Conservation (phyloP, 2,888 invertebrate species). For the Thumatha senex region DNA sequence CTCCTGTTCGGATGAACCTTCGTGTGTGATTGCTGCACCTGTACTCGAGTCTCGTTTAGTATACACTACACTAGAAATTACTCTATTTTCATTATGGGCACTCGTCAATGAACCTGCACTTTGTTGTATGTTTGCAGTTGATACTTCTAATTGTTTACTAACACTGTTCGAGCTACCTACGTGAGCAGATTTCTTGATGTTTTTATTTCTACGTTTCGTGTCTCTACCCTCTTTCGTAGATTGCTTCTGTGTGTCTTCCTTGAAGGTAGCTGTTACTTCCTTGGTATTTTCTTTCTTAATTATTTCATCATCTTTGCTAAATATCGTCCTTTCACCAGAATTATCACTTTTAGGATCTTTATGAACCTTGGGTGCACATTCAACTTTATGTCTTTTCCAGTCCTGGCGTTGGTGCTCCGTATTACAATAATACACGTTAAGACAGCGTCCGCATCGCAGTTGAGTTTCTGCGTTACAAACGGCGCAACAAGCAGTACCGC, state of each 20-base stretch:
- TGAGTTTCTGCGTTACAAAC: slow-evolving; percentile 86
- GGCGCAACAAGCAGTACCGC: slow-evolving; percentile 78
- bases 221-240: slow-evolving; percentile 45
- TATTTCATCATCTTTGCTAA: slow-evolving; percentile 42
- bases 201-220: slow-evolving; percentile 58
- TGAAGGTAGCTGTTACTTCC: slow-evolving; percentile 36
- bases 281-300: slow-evolving; percentile 19
- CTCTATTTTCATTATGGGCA: slow-evolving; percentile 57
- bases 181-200: slow-evolving; percentile 51
- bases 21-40: slow-evolving; percentile 83
- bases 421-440: slow-evolving; percentile 89
- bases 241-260: slow-evolving; percentile 35
- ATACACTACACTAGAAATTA: slow-evolving; percentile 77
- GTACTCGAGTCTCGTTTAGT: slow-evolving; percentile 62
- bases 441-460: slow-evolving; percentile 89
- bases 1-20: slow-evolving; percentile 88
- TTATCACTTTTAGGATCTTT: slow-evolving; percentile 57
- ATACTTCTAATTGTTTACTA: slow-evolving; percentile 53
- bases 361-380: slow-evolving; percentile 78
- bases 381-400: slow-evolving; percentile 89
- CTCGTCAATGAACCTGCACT: slow-evolving; percentile 34
- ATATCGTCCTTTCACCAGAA: slow-evolving; percentile 49
- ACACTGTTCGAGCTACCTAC: slow-evolving; percentile 57
- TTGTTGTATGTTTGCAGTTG: slow-evolving; percentile 44
- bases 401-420: slow-evolving; percentile 91